phyloP scores from a whole-genome alignment of 2,797 vertebrate species.

The Morelia viridis region DNA sequence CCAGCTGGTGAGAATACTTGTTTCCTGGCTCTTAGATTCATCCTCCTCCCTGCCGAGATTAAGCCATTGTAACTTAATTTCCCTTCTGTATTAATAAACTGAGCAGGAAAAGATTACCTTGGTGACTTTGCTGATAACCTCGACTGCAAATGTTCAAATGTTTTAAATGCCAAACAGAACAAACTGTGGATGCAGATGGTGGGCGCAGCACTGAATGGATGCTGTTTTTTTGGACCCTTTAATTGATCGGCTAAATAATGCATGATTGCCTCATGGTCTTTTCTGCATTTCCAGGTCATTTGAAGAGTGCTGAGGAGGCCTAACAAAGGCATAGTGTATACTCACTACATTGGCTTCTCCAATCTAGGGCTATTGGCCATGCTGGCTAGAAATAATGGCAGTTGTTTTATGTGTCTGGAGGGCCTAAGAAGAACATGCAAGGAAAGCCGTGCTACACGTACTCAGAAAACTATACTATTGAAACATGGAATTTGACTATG shows the following conservation, averaged over 20 bases:
- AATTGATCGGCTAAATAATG: not conserved
- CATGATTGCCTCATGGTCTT: not conserved
- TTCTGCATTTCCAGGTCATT: not conserved
- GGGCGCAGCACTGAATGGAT: not conserved
- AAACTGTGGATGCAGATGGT: not conserved
- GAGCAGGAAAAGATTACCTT: not conserved
- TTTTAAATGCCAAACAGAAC: not conserved
- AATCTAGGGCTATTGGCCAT: not conserved
- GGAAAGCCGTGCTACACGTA: not conserved
- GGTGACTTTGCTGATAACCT: not conserved
- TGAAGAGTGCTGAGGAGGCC: not conserved
- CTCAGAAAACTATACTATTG: not conserved
- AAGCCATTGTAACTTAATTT: not conserved
- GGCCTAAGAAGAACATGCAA: not conserved
- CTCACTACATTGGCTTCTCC: not conserved
- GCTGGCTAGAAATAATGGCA: not conserved
- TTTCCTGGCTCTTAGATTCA: not conserved
- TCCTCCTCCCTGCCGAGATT: not conserved
- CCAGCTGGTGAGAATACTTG: not conserved
- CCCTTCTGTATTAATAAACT: not conserved
- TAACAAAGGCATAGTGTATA: not conserved
- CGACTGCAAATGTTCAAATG: not conserved
- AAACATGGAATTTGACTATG: not conserved
- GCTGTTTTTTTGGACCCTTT: not conserved
- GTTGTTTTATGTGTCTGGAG: not conserved